These are phyloP conservation scores for Diaphora mendica DNA, from an alignment of 2,888 invertebrate genomes.

Conservation along the genomic window DNA sequence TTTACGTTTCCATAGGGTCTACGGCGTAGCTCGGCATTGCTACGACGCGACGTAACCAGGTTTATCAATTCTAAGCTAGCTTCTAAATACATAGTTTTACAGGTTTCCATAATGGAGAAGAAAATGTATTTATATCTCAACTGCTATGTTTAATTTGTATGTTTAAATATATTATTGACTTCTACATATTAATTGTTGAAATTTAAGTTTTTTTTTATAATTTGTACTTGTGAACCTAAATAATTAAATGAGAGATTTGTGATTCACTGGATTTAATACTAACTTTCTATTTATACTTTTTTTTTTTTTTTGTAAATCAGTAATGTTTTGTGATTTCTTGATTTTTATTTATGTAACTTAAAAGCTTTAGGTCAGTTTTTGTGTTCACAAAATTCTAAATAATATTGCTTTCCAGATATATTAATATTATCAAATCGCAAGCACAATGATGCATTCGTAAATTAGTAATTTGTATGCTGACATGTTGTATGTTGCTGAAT, in stretches of 20 bases:
- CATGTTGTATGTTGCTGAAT: no score
- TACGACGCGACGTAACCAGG: slow-evolving; percentile 32
- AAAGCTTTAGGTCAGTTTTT: not conserved
- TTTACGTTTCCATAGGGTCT: slow-evolving; percentile 39
- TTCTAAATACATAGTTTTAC: slow-evolving; percentile 21
- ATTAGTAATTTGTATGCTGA: not conserved
- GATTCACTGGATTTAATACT: no score
- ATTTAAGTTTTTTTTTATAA: no score
- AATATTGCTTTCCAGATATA: no score
- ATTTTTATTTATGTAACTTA: not conserved
- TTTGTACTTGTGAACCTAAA: no score
- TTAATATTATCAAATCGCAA: not conserved
- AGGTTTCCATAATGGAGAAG: slow-evolving; percentile 18
- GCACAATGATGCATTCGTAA: not conserved
- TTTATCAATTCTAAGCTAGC: slow-evolving; percentile 35
- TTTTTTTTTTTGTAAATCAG: no score
- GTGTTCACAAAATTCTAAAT: not conserved
- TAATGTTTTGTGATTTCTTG: no score
- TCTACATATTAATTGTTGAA: not conserved
- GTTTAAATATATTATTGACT: no score
- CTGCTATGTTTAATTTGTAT: slow-evolving; percentile 1
- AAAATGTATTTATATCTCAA: slow-evolving; percentile 19
- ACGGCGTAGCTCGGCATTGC: slow-evolving; percentile 40
- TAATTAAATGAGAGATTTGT: no score
- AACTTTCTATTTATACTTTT: no score